Conservation (phyloP, 2,113 vertebrate species). For the Chlamydotis undulata region DNA sequence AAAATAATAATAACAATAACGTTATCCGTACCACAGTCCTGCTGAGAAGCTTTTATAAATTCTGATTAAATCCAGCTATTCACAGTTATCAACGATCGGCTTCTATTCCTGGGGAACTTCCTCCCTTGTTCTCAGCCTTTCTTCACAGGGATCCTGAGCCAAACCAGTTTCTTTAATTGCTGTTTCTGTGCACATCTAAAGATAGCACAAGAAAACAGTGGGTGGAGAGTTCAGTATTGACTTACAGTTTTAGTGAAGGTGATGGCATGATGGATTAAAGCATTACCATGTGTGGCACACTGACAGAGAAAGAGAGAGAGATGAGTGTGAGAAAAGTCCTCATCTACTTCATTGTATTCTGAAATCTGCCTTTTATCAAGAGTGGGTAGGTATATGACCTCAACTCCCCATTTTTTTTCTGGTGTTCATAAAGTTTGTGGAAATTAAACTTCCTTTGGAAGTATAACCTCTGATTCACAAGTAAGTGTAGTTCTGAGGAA, state of each 20-base stretch:
- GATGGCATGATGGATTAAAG: constrained; percentile 28
- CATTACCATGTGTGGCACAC: background rate
- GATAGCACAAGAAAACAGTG: background rate
- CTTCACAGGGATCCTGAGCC: constrained; percentile 9
- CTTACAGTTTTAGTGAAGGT: constrained; percentile 19
- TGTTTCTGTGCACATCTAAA: constrained; percentile 7
- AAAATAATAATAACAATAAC: too few species aligned
- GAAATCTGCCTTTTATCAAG: background rate
- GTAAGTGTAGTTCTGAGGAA: background rate
- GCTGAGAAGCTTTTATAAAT: constrained; percentile 2
- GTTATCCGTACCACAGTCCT: background rate
- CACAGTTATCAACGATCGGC: background rate
- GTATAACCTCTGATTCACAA: background rate
- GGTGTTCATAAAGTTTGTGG: background rate
- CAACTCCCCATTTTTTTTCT: background rate
- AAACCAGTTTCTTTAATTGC: constrained; percentile 31
- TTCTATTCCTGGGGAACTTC: background rate
- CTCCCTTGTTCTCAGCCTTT: background rate
- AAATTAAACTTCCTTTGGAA: constrained; percentile 10
- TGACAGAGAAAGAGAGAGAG: background rate
- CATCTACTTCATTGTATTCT: background rate
- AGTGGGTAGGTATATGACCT: background rate
- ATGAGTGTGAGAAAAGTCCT: background rate
- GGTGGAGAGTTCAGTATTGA: background rate
- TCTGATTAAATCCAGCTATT: constrained; percentile 39